Evolutionary conservation across 2,797 vertebrate genomes (phyloP).

Genomic region (Glossophaga mutica): DNA sequence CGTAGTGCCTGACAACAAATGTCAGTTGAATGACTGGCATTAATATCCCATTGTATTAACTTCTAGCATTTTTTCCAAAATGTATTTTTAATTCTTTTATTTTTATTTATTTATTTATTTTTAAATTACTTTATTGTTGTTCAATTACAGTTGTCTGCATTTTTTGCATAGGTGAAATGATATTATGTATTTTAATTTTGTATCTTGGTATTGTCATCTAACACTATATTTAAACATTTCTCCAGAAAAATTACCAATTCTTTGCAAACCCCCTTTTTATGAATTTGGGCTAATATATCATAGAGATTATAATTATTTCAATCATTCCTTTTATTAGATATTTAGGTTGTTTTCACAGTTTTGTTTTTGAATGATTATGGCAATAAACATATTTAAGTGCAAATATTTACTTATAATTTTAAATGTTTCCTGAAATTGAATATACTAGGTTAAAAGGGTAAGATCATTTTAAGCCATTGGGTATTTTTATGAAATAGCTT

Average conservation of each 20-base stretch:
- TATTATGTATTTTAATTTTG: background rate
- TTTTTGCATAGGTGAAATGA: background rate
- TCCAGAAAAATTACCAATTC: background rate
- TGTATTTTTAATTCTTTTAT: background rate
- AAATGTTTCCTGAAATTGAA: background rate
- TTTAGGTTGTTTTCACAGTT: background rate
- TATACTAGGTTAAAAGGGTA: background rate
- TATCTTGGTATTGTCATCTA: background rate
- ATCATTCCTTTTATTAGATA: background rate
- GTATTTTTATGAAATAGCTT: background rate
- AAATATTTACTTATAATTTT: background rate
- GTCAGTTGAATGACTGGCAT: background rate
- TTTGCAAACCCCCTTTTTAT: background rate
- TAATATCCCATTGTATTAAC: background rate
- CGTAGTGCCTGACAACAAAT: background rate
- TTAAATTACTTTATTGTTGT: no score
- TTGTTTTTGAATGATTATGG: background rate
- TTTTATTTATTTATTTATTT: no score
- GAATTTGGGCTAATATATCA: background rate
- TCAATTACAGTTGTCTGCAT: no score
- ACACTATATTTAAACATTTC: background rate
- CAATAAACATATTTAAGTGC: background rate
- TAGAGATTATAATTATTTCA: background rate
- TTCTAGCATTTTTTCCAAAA: background rate
- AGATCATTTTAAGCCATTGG: background rate